Base-by-base conservation (phyloP, 1,140 invertebrate genomes). In the Triops cancriformis region DNA sequence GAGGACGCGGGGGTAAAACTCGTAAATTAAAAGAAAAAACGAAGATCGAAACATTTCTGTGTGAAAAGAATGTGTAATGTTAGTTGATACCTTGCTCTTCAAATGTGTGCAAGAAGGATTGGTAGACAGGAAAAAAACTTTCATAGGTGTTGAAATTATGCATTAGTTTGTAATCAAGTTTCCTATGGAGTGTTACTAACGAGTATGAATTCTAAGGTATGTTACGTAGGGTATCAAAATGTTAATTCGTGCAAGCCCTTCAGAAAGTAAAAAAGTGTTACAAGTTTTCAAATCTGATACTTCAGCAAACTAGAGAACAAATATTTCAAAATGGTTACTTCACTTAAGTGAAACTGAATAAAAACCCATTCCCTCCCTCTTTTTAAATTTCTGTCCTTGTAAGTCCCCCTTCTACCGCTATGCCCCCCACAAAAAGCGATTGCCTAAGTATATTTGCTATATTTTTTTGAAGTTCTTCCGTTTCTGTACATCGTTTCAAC, bases 111-210 rank as follows among this genome's bases (percentile, higher is more conserved):
- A 79, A 31, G 26, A 74, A 37, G 41, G 79, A 80, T 79, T 82
- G 79, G 79, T 80, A 80, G 81, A 81, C 79, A 76, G 78, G 74
- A 75, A 81, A 72, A n/a, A 80, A 80, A 77, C 64, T 26, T 79
- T 79, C 79, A 73, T 81, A 81, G 80, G 76, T 82, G 80, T 80
- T 79, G 79, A 80, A 79, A 80, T 78, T 80, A 80, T 81, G 79
- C 80, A 82, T 80, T 81, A 81, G 80, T 80, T 81, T 80, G 74
- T 81, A 81, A 80, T 64, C 51, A 76, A 81, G 80, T 74, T 81
- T 81, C 81, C 79, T 80, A 81, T 81, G 82, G 81, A 80, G 79
- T 82, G 82, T 82, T 82, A 79, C 51, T 64, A 64, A 64, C 51
- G 51, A 64, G 51, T 64, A 64, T 64, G 51, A 64, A 64, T 64